Conservation (phyloP, 2,113 vertebrate genomes). For the Otocyon megalotis region DNA sequence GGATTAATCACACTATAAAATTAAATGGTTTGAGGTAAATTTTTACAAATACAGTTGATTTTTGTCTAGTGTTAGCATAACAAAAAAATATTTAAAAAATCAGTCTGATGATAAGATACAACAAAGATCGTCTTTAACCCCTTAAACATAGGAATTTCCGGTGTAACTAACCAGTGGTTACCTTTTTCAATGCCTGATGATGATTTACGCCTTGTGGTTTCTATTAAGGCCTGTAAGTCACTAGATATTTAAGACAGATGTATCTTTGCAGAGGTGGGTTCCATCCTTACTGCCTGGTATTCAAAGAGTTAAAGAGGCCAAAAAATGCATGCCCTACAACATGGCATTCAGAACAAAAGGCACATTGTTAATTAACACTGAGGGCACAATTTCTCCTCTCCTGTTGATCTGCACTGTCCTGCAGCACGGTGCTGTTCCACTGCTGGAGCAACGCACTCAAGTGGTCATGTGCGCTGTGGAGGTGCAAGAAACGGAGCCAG, state of each 20-base stretch:
- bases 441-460: conserved; percentile 78
- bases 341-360: conserved; percentile 93
- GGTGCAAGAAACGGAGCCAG: conserved; percentile 85
- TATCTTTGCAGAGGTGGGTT: conserved; percentile 84
- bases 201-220: conserved; percentile 85
- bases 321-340: conserved; percentile 86
- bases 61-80: conserved; percentile 87
- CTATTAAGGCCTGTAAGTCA: conserved; percentile 88
- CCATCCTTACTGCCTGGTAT: conserved; percentile 80
- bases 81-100: conserved; percentile 86
- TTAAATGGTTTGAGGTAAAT: conserved; percentile 92
- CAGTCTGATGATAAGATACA: conserved; percentile 88
- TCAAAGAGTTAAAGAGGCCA: conserved; percentile 88
- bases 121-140: conserved; percentile 88
- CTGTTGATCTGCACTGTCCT: conserved; percentile 85
- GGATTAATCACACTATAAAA: conserved; percentile 92
- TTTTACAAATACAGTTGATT: conserved; percentile 90
- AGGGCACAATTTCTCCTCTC: conserved; percentile 90
- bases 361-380: conserved; percentile 95
- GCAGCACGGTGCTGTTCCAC: conserved; percentile 82
- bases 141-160: conserved; percentile 76
- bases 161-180: conserved; percentile 77
- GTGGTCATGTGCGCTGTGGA: conserved; percentile 82
- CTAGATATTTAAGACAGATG: conserved; percentile 87
- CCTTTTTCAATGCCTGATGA: conserved; percentile 67